A percentile compares a stretch with the other conserved stretches of the same genome.
These are phyloP conservation scores for Sitta carolinensis DNA, from an alignment of 2,797 vertebrate species.

Conservation along the genomic window DNA sequence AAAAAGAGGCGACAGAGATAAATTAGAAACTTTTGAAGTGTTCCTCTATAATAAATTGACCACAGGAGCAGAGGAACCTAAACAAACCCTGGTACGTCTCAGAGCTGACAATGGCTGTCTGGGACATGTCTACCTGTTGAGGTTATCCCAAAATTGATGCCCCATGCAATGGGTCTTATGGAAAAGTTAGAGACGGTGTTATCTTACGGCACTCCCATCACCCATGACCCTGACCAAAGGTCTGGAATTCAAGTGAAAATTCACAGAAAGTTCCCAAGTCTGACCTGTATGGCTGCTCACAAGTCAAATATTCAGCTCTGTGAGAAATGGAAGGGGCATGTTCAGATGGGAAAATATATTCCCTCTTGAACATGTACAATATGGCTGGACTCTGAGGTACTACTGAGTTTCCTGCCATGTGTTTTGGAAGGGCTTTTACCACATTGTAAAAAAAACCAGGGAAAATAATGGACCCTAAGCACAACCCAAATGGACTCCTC, in stretches of 20 bases:
- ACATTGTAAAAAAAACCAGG: not conserved
- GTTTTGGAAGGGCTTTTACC: not conserved
- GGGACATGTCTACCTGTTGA: not conserved
- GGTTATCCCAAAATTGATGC: fast-evolving
- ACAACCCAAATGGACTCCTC: not conserved
- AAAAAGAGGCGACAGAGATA: too few relatives aligned
- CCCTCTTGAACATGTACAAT: fast-evolving
- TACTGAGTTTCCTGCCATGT: not conserved
- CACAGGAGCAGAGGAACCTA: not conserved
- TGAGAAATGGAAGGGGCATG: fast-evolving
- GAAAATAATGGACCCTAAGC: not conserved
- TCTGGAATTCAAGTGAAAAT: not conserved
- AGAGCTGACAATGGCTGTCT: not conserved
- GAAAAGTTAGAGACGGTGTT: not conserved
- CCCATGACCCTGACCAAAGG: not conserved
- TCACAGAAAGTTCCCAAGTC: not conserved
- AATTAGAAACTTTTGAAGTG: not conserved
- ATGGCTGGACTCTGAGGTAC: not conserved
- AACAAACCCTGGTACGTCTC: not conserved
- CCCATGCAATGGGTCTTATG: fast-evolving
- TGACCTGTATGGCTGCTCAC: not conserved
- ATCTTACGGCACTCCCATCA: fast-evolving
- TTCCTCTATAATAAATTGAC: not conserved
- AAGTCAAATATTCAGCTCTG: not conserved
- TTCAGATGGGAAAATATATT: not conserved